Evolutionary conservation across 2,888 invertebrate species (phyloP).

Genomic region (Xanthorhoe spadicearia): DNA sequence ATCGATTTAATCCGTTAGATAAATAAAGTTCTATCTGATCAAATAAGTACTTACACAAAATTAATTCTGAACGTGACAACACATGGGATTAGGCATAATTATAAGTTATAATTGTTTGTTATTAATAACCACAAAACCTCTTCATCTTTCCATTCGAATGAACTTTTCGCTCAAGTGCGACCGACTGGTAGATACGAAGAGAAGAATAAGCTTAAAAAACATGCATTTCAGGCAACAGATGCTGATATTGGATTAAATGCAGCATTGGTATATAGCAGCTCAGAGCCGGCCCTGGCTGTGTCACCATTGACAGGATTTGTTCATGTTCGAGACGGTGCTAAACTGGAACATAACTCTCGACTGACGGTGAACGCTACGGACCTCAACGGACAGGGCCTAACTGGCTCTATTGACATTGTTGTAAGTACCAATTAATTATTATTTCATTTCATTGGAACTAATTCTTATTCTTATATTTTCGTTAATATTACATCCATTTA

Average conservation of each 20-base stretch:
- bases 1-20: constrained; percentile 2
- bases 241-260: constrained; percentile 84
- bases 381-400: constrained; percentile 64
- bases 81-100: not conserved
- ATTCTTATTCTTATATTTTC: no score
- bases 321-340: constrained; percentile 71
- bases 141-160: not conserved
- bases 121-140: not conserved
- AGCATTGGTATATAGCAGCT: constrained; percentile 67
- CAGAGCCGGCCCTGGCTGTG: constrained; percentile 77
- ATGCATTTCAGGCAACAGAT: constrained; percentile 81
- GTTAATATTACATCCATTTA: no score
- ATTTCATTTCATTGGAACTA: not conserved
- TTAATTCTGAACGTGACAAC: not conserved
- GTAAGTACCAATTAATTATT: constrained; percentile 55
- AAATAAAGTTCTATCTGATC: not conserved
- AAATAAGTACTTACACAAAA: not conserved
- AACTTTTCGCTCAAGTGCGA: not conserved
- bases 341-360: constrained; percentile 60
- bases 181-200: no score
- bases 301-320: constrained; percentile 85
- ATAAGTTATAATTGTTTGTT: not conserved
- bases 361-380: constrained; percentile 74
- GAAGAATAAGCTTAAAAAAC: not conserved
- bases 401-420: constrained; percentile 64